Evolutionary conservation across 2,888 invertebrate species (phyloP), one percentile per base, ranked within the genome.

Genomic region (Amiota communis): DNA sequence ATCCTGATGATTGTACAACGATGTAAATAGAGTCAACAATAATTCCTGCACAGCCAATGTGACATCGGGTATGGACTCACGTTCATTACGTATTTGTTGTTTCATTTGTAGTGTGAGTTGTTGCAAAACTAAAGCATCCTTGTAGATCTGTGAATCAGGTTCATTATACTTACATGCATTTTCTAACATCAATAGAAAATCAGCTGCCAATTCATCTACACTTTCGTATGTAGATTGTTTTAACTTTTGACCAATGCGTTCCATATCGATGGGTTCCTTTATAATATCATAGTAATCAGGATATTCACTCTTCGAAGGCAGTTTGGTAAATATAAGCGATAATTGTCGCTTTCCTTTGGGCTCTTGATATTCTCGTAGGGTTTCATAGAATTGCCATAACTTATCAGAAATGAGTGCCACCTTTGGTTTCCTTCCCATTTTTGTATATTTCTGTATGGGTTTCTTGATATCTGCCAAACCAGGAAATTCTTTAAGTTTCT

Each of bases 211-310:
- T 77, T 98, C 97, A 79, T 97, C 97, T 36, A 98, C 91, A 20
- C 92, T 93, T 68, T 94, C 94, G 87, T 98, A 98, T 0, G 90
- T 90, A 74, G 92, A 92, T 76, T 93, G 93, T 89, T 96, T 96
- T 48, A 97, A 90, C 85, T 96, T 96, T 72, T 95, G 95, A 0
- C 96, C 95, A 74, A 99, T 98, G 86, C 94, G 94, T 87, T 98
- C 97, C 94, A 99, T 94, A 88, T 99, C 98, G 86, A 99, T 97
- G 0, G 99, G 99, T 80, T 95, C 95, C 86, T 97, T 97, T 72
- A 99, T 99, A 0, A 98, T 94, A 88, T 98, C 98, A 87, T 98
- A 99, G 89, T 99, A 99, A 87, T 98, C 97, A 0, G 99, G 98
- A 90, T 98, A 98, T 86, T 98, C 96, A 89, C 90, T 92, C 91